Percentiles rank a stretch among this genome's conserved stretches.
Evolutionary conservation across 2,888 invertebrate species (phyloP).

Genomic region (Invenusta paracnida): DNA sequence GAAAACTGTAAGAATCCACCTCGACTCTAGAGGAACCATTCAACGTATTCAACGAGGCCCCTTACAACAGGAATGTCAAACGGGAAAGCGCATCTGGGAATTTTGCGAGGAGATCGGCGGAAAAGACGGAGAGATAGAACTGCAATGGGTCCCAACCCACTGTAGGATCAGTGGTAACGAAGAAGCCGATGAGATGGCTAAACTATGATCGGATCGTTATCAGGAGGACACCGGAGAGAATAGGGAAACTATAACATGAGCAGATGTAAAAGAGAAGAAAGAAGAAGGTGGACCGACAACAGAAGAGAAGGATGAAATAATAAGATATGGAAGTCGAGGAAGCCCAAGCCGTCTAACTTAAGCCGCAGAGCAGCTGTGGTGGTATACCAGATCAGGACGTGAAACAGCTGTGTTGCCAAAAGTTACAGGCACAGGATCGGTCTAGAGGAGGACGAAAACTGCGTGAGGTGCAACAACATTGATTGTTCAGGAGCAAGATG

Average conservation of each 20-base stretch:
- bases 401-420: neutral
- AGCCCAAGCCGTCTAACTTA: neutral
- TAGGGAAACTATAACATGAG: neutral
- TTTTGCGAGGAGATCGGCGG: neutral
- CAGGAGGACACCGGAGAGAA: neutral
- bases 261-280: neutral
- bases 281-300: neutral
- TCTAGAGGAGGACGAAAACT: neutral
- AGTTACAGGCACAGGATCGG: neutral
- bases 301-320: neutral
- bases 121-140: neutral
- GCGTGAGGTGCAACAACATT: neutral
- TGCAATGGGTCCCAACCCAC: neutral
- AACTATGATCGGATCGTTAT: neutral
- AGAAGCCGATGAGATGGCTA: neutral
- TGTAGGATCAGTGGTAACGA: neutral
- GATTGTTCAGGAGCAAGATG: neutral
- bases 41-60: no score
- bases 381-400: neutral
- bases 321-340: neutral
- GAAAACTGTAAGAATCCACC: no score
- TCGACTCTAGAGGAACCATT: no score
- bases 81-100: neutral
- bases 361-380: neutral
- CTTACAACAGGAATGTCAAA: no score